Evolutionary conservation across 2,888 invertebrate species (phyloP).

Genomic region (Willowsia nigromaculata): DNA sequence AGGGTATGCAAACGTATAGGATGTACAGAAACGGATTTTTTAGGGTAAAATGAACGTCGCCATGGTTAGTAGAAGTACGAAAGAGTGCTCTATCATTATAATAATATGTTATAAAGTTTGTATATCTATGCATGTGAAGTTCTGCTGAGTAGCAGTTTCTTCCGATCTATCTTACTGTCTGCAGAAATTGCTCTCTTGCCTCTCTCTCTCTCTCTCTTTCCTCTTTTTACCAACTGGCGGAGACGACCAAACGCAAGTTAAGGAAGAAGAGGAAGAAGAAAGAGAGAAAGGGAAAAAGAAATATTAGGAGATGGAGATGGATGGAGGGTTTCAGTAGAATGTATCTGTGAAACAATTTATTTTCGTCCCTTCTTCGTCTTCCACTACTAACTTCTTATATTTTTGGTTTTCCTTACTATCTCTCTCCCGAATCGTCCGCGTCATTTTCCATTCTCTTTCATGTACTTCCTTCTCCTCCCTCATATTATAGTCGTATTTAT

Average conservation of each 20-base stretch:
- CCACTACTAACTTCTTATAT: no score
- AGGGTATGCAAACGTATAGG: background rate
- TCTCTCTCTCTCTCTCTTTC: constrained; percentile 65
- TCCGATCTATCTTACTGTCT: constrained; percentile 70
- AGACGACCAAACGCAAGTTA: constrained; percentile 9
- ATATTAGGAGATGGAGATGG: constrained; percentile 73
- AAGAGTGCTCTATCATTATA: constrained; percentile 49
- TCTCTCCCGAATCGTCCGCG: constrained; percentile 23
- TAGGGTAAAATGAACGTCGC: background rate
- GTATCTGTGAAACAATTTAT: constrained; percentile 74
- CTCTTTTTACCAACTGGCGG: constrained; percentile 51
- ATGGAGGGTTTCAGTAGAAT: constrained; percentile 74
- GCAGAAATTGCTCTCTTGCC: constrained; percentile 73
- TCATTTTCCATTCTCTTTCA: constrained; percentile 56
- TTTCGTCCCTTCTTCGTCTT: constrained; percentile 61
- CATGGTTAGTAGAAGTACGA: constrained; percentile 5
- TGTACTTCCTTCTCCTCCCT: constrained; percentile 53
- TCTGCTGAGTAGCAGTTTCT: constrained; percentile 73
- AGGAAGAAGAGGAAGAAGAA: constrained; percentile 13
- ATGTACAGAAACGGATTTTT: background rate
- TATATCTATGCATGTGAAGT: constrained; percentile 36
- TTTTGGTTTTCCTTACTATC: constrained; percentile 3
- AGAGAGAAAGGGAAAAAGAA: constrained; percentile 39
- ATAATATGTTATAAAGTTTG: background rate
- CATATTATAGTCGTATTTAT: constrained; percentile 57